These are phyloP conservation scores for Phasia obesa DNA, from an alignment of 2,888 invertebrate species.

Conservation along the genomic window DNA sequence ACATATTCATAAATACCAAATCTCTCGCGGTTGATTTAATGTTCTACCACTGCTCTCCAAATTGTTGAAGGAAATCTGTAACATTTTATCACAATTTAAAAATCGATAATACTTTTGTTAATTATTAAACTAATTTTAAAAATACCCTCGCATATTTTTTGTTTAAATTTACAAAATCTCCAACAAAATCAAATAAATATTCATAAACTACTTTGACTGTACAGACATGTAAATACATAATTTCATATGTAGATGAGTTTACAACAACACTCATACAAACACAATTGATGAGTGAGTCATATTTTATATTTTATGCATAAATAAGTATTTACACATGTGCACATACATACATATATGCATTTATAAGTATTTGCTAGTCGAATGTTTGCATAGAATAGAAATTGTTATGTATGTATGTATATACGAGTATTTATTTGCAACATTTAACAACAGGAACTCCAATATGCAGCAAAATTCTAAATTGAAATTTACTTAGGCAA, in stretches of 20 bases:
- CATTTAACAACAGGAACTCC: slow-evolving; percentile 54
- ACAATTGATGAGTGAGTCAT: background rate
- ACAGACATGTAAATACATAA: slow-evolving; percentile 17
- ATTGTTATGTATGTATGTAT: too few relatives aligned
- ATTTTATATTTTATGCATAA: background rate
- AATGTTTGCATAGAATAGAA: slow-evolving; percentile 54
- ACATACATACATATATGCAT: background rate
- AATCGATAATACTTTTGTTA: too few relatives aligned
- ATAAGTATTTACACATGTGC: background rate
- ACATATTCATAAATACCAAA: too few relatives aligned
- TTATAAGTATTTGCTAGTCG: background rate
- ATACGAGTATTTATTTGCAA: slow-evolving; percentile 53
- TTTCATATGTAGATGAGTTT: slow-evolving; percentile 22
- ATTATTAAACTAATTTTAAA: too few relatives aligned
- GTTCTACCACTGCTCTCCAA: too few relatives aligned
- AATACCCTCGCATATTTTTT: too few relatives aligned
- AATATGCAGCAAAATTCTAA: slow-evolving; percentile 32
- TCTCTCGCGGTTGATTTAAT: too few relatives aligned
- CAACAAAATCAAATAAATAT: slow-evolving; percentile 31
- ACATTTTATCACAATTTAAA: too few relatives aligned
- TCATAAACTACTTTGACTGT: slow-evolving; percentile 9
- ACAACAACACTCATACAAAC: background rate
- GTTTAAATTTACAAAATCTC: background rate
- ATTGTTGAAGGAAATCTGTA: too few relatives aligned
- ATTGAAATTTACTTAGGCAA: slow-evolving; percentile 36